Conservation (phyloP, 1,140 invertebrate genomes). For the Dendroctonus ponderosae region DNA sequence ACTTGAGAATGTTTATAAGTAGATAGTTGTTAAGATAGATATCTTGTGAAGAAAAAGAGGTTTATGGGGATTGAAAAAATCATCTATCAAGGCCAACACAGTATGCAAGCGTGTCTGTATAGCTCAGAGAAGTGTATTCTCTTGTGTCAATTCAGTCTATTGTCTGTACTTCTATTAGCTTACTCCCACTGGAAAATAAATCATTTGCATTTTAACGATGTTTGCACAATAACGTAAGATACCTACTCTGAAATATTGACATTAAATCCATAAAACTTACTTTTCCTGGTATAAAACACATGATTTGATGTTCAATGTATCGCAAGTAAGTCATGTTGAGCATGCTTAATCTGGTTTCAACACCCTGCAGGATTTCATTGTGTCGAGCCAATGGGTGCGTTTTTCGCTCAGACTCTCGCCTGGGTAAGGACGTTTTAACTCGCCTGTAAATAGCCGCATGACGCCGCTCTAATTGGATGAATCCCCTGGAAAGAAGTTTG, state of each 20-base stretch:
- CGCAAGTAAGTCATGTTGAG: conserved; percentile 90
- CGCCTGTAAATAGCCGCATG: conserved; percentile 72
- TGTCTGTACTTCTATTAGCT: no score
- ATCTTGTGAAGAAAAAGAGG: no score
- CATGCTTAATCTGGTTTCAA: conserved; percentile 89
- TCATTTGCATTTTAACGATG: no score
- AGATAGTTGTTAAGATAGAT: no score
- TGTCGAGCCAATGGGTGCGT: conserved; percentile 81
- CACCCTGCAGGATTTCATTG: conserved; percentile 83
- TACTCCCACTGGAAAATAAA: no score
- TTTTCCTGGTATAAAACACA: conserved; percentile 93
- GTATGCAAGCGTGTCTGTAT: no score
- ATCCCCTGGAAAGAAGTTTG: conserved; percentile 76
- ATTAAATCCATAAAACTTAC: conserved; percentile 50
- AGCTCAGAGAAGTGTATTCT: no score
- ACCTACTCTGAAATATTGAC: conserved; percentile 2
- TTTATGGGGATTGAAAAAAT: no score
- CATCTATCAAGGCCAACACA: no score
- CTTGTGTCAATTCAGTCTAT: no score
- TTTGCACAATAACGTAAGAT: no score
- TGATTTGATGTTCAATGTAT: conserved; percentile 76
- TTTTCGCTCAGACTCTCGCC: conserved; percentile 83
- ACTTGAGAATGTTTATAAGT: no score
- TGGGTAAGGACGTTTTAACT: conserved; percentile 79
- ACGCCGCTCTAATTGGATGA: conserved; percentile 73